These are phyloP conservation scores for Notolepis coatsorum DNA, from an alignment of 2,797 vertebrate species.

Conservation along the genomic window DNA sequence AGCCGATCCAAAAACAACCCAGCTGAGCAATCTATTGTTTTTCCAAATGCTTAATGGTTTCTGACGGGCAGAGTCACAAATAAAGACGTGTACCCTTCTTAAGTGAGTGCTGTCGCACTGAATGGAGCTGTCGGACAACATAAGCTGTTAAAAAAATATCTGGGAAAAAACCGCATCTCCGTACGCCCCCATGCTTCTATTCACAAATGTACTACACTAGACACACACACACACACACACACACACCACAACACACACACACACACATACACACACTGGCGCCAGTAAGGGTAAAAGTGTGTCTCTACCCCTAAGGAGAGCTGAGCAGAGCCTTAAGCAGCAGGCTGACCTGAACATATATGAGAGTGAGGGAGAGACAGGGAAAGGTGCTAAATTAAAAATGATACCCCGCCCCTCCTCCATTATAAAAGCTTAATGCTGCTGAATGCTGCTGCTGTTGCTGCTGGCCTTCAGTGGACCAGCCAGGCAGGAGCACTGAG, in stretches of 20 bases:
- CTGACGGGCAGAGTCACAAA: slow-evolving; percentile 16
- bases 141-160: neutral
- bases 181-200: neutral
- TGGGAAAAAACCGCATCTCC: neutral
- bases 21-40: slow-evolving; percentile 14
- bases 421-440: slow-evolving; percentile 76
- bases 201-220: neutral
- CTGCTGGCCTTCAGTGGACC: slow-evolving; percentile 45
- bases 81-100: too few species aligned
- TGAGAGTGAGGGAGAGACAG: slow-evolving; percentile 61
- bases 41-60: slow-evolving; percentile 24
- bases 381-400: slow-evolving; percentile 79
- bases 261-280: too few species aligned
- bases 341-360: slow-evolving; percentile 69
- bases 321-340: slow-evolving; percentile 23
- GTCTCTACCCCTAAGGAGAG: slow-evolving; percentile 16
- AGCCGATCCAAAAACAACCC: neutral
- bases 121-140: neutral
- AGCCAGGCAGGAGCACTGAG: slow-evolving; percentile 36
- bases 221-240: neutral
- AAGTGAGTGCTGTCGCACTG: neutral
- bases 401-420: slow-evolving; percentile 67
- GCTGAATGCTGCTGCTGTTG: slow-evolving; percentile 24
- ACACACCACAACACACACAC: neutral
- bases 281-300: neutral